Conservation (phyloP, 2,888 invertebrate genomes). For the Xestoiulus laeticollis region DNA sequence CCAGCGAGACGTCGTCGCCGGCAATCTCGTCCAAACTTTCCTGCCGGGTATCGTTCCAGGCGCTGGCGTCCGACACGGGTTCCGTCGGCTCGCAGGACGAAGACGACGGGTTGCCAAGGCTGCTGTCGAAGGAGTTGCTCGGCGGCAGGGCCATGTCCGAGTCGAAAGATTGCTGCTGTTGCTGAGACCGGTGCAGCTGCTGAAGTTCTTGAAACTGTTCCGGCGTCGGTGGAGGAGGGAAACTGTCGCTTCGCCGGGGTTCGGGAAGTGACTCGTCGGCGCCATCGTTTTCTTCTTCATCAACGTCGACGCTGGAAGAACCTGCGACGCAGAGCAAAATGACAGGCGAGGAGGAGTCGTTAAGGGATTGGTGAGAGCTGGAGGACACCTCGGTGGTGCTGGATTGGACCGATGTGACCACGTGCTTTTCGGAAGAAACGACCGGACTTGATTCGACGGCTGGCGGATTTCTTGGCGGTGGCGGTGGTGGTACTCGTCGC, state of each 20-base stretch:
- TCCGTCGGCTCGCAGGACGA: slow-evolving; percentile 48
- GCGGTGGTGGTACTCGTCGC: not conserved
- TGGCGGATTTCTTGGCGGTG: not conserved
- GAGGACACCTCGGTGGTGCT: not conserved
- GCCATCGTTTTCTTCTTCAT: not conserved
- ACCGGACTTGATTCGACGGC: not conserved
- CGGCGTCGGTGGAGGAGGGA: slow-evolving; percentile 23
- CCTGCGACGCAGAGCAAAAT: not conserved
- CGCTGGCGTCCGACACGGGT: not conserved
- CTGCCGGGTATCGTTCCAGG: not conserved
- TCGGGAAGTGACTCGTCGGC: not conserved
- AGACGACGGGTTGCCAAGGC: not conserved
- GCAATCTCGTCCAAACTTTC: not conserved
- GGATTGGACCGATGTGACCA: not conserved
- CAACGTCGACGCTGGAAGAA: not conserved
- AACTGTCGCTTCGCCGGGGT: slow-evolving; percentile 15
- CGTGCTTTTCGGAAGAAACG: not conserved
- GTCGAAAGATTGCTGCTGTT: not conserved
- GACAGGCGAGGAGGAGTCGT: slow-evolving; percentile 7
- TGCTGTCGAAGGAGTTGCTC: slow-evolving; percentile 20
- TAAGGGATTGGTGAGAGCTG: not conserved
- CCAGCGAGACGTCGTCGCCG: not conserved
- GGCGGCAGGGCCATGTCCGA: not conserved
- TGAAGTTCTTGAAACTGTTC: not conserved
- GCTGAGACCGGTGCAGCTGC: not conserved